phyloP scores from a whole-genome alignment of 2,113 vertebrate genomes.

The Andinoacara biseriatus region DNA sequence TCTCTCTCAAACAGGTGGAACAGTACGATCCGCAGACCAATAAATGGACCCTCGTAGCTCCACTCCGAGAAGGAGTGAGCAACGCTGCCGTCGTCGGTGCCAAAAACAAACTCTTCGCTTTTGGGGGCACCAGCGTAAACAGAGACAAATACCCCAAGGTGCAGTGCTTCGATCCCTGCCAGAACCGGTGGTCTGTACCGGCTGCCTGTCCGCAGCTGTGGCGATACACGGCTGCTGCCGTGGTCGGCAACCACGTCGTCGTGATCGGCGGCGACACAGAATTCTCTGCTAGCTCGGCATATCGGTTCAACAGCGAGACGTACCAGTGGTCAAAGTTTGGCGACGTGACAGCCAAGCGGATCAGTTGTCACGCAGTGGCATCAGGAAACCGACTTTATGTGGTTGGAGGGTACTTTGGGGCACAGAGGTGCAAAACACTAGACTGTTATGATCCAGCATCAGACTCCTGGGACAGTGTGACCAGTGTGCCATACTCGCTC shows the following conservation, averaged over 20 bases:
- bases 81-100: conserved; percentile 86
- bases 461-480: conserved; percentile 87
- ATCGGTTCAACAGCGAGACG: conserved; percentile 87
- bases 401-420: conserved; percentile 86
- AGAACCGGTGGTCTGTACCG: conserved; percentile 85
- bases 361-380: conserved; percentile 87
- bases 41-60: conserved; percentile 86
- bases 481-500: conserved; percentile 86
- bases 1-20: conserved; percentile 87
- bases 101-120: conserved; percentile 87
- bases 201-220: conserved; percentile 85
- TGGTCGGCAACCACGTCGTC: conserved; percentile 83
- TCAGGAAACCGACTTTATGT: conserved; percentile 86
- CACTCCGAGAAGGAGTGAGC: conserved; percentile 86
- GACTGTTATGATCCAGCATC: conserved; percentile 87
- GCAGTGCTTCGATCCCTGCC: conserved; percentile 85
- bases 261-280: conserved; percentile 87
- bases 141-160: conserved; percentile 86
- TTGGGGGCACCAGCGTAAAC: conserved; percentile 86
- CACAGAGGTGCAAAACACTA: conserved; percentile 85
- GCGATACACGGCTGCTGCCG: conserved; percentile 86
- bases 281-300: conserved; percentile 86
- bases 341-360: conserved; percentile 83
- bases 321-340: conserved; percentile 88
- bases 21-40: conserved; percentile 87